Conservation (phyloP, 2,113 vertebrate genomes). For the Chrysemys picta region DNA sequence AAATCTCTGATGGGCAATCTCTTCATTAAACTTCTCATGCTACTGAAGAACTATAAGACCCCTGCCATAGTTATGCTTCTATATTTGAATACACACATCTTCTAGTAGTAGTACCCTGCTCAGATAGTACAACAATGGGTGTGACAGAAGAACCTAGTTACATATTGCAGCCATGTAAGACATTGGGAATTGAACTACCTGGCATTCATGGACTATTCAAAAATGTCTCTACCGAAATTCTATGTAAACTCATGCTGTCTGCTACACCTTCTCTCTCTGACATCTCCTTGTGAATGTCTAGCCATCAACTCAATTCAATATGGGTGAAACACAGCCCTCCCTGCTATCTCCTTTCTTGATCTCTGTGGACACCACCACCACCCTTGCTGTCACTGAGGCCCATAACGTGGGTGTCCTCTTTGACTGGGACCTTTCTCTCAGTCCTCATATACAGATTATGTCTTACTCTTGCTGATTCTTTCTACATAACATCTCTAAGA, state of each 20-base stretch:
- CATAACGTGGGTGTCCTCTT: too few species aligned
- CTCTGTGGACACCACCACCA: too few species aligned
- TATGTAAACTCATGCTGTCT: background rate
- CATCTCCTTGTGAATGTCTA: too few species aligned
- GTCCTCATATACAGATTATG: too few species aligned
- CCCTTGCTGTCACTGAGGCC: too few species aligned
- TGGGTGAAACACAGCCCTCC: too few species aligned
- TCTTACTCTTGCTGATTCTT: too few species aligned
- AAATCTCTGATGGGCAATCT: background rate
- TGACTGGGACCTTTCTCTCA: too few species aligned
- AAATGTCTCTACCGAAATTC: background rate
- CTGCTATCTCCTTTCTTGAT: too few species aligned
- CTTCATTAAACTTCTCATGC: background rate
- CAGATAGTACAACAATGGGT: background rate
- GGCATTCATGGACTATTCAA: background rate
- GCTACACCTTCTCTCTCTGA: background rate
- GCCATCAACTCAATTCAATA: too few species aligned
- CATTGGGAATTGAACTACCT: background rate
- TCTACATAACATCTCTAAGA: too few species aligned
- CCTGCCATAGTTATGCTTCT: background rate
- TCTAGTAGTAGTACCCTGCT: background rate
- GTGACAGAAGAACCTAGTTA: too few species aligned
- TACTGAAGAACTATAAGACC: background rate
- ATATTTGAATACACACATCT: background rate
- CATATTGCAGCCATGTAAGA: background rate